Evolutionary conservation across 1,140 invertebrate genomes (phyloP), one percentile per base, ranked within the genome.

Genomic region (Cydia fagiglandana): DNA sequence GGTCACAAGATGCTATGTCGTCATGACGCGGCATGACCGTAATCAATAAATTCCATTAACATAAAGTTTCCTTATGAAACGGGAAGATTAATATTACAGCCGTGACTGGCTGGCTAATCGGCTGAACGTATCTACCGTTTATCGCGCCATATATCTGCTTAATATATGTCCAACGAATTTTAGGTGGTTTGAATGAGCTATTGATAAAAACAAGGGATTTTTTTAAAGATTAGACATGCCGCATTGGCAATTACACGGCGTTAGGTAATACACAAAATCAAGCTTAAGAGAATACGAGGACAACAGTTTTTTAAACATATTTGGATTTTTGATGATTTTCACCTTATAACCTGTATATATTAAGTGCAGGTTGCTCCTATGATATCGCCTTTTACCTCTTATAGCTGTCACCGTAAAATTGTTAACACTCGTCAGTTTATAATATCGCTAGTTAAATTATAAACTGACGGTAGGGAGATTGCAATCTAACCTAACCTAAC

Each of bases 41-140:
- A 81, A 84, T 85, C 83, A 84, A 86, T 86, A 84, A 84, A 82
- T 81, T 83, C 79, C 77, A 87, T 86, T 87, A 87, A 77, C 87
- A 90, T 85, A 87, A 83, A 88, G 78, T 79, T 78, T 80, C 79
- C 80, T 82, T 87, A 83, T 84, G 84, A 83, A 84, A 76, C 78
- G 79, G 64, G 75, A 81, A 89, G 86, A 90, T 89, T 86, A 87
- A 90, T 89, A 81, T 80, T 81, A 75, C 61, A 80, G 77, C 61
- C 80, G 77, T 90, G 88, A 90, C 87, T 88, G 74, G 86, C 75
- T 75, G 81, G 77, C 73, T 80, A 80, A 82, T 77, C 76, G 76
- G 75, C 73, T 81, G 81, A 78, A 81, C 75, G 79, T 38, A 70
- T 68, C 13, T 53, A 28, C 78, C 76, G 75, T 64, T 78, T 79